Percentiles rank a stretch among this genome's conserved stretches.
These are phyloP conservation scores for Ischnura elegans DNA, from an alignment of 2,888 invertebrate species.

Conservation along the genomic window DNA sequence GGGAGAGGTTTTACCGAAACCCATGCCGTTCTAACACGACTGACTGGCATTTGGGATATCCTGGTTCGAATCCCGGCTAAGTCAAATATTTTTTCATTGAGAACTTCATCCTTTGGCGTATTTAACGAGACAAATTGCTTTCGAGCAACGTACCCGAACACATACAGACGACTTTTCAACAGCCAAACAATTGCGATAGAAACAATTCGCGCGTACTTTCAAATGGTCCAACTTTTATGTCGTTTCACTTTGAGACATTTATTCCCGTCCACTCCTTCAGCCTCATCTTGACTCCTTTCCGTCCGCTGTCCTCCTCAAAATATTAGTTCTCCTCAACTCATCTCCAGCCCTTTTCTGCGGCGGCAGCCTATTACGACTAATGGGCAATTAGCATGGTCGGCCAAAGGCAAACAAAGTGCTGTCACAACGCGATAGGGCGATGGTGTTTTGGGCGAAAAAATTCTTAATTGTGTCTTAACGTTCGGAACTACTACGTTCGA, in stretches of 20 bases:
- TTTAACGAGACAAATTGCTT: too few species aligned
- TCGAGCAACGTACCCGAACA: not conserved
- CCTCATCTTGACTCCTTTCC: not conserved
- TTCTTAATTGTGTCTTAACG: not conserved
- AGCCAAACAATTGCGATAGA: not conserved
- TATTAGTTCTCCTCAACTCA: not conserved
- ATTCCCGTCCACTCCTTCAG: not conserved
- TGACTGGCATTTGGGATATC: too few species aligned
- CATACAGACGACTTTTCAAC: not conserved
- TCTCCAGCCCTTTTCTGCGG: not conserved
- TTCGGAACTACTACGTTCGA: not conserved
- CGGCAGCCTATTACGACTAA: slow-evolving; percentile 57
- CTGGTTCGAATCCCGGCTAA: too few species aligned
- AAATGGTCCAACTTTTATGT: not conserved
- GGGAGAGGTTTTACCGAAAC: too few species aligned
- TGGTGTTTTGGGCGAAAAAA: not conserved
- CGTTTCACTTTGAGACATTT: not conserved
- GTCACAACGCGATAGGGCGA: slow-evolving; percentile 19
- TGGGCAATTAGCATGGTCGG: slow-evolving; percentile 55
- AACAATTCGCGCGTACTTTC: not conserved
- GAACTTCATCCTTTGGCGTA: too few species aligned
- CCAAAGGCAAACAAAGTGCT: slow-evolving; percentile 44
- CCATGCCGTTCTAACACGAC: too few species aligned
- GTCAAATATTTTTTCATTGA: too few species aligned
- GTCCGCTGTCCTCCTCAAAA: not conserved